Conservation (phyloP, 1,140 invertebrate genomes). For the Polyergus mexicanus region DNA sequence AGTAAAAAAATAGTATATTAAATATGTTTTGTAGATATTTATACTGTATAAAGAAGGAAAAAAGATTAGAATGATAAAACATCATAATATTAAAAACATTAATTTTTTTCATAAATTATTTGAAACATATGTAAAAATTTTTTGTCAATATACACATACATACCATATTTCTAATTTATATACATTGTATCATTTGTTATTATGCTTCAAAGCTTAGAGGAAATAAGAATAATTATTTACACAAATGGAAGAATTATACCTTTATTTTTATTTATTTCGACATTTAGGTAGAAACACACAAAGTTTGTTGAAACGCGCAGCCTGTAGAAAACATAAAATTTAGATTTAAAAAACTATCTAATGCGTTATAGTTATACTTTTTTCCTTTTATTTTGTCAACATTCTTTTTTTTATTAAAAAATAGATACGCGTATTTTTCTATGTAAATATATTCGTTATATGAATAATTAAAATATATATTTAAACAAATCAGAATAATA, state of each 20-base stretch:
- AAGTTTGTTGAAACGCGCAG: constrained; percentile 11
- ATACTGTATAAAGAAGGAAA: constrained; percentile 14
- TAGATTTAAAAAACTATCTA: constrained; percentile 42
- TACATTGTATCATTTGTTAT: background rate
- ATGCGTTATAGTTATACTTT: background rate
- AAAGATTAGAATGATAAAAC: constrained; percentile 3
- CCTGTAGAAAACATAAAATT: constrained; percentile 26
- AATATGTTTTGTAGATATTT: constrained; percentile 44
- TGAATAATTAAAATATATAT: constrained; percentile 70
- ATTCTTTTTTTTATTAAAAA: constrained; percentile 35
- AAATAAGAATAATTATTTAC: background rate
- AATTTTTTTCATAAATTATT: constrained; percentile 25
- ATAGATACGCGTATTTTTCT: constrained; percentile 56
- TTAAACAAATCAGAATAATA: constrained; percentile 70
- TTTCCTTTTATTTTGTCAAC: background rate
- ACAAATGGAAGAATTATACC: constrained; percentile 15
- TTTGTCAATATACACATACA: background rate
- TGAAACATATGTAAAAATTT: constrained; percentile 19
- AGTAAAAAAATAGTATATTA: background rate
- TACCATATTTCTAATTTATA: background rate
- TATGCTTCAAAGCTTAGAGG: background rate
- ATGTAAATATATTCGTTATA: constrained; percentile 58
- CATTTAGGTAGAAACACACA: constrained; percentile 24
- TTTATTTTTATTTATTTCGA: constrained; percentile 31
- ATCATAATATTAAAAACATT: background rate